Evolutionary conservation across 2,888 invertebrate species (phyloP), one percentile per base, ranked within the genome.

Genomic region (Euzetes globulus): DNA sequence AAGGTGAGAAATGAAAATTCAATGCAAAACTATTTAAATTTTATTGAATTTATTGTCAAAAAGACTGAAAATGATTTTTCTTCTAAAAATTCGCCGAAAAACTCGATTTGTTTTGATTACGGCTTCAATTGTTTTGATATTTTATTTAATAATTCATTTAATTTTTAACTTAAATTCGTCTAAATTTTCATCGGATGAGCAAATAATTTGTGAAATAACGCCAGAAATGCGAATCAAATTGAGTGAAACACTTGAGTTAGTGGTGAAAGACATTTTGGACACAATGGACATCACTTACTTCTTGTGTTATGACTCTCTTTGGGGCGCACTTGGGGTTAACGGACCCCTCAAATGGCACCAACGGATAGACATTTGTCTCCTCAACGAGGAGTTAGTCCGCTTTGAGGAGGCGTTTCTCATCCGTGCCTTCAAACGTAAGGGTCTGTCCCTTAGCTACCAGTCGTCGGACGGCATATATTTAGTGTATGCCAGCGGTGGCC

Each of bases 291-390:
- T 86, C 52, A 83, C 85, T n/a, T 85, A 86, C 80, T 86, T 85
- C 78, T 81, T 87, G 19, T 87, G 87, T 79, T 86, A 86, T 77
- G 86, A 85, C 37, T 84, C 85, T 13, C 82, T 87, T 3, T 87
- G 87, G 87, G 86, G 86, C 71, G 86, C 86, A 77, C 82, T 87
- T 55, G 82, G 86, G 76, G 80, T 83, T 55, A 84, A 84, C 7
- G 82, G 83, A 22, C 83, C 85, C n/a, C 80, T 86, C 11, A 86
- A 86, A 0, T 87, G 87, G 87, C 85, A 85, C 76, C 81, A 83
- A 60, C 84, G 84, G 79, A 81, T 85, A 11, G 85, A 86, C 76
- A 79, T 87, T 15, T 87, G 87, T 79, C 79, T 86, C 7, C 80
- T 85, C 22, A 84, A 84, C 79, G 83, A 84, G 77, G 85, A 86